Percentiles rank a stretch among this genome's conserved stretches.
Evolutionary conservation across 2,888 invertebrate genomes (phyloP).

Genomic region (Hermaeophaga mercurialis): DNA sequence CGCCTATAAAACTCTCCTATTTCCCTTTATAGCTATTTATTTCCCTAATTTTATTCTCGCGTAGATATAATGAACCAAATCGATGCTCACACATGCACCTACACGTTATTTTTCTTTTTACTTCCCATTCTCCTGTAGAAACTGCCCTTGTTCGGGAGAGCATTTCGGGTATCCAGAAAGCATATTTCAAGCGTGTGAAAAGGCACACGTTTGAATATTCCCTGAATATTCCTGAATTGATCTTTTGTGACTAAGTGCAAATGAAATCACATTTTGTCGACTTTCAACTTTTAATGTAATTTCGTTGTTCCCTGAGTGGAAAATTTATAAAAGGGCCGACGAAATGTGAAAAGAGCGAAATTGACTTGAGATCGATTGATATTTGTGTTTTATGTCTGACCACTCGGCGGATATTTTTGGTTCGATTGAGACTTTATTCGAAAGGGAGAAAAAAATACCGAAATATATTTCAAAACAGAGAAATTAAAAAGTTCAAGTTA

Average conservation of each 20-base stretch:
- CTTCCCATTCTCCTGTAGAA: not conserved
- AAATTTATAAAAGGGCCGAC: slow-evolving; percentile 9
- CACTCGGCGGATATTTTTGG: not conserved
- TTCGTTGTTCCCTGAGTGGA: slow-evolving; percentile 10
- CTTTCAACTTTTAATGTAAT: slow-evolving; percentile 17
- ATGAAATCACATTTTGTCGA: slow-evolving; percentile 14
- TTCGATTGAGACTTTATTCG: not conserved
- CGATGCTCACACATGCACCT: not conserved
- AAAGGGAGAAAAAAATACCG: not conserved
- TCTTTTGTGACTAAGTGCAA: slow-evolving; percentile 16
- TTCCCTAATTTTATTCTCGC: not conserved
- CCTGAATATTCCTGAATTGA: slow-evolving; percentile 12
- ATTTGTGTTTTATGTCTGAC: slow-evolving; percentile 5
- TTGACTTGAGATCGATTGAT: slow-evolving; percentile 6
- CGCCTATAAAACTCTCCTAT: no score
- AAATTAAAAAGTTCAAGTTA: no score
- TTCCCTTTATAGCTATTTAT: no score
- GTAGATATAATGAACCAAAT: not conserved
- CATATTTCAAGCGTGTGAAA: slow-evolving; percentile 12
- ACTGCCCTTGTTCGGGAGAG: not conserved
- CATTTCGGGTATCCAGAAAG: not conserved
- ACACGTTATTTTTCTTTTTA: not conserved
- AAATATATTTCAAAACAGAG: no score
- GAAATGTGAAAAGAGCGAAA: not conserved
- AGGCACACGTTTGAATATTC: slow-evolving; percentile 9